Conservation (phyloP, 1,140 invertebrate species). For the Rhagoletis pomonella region DNA sequence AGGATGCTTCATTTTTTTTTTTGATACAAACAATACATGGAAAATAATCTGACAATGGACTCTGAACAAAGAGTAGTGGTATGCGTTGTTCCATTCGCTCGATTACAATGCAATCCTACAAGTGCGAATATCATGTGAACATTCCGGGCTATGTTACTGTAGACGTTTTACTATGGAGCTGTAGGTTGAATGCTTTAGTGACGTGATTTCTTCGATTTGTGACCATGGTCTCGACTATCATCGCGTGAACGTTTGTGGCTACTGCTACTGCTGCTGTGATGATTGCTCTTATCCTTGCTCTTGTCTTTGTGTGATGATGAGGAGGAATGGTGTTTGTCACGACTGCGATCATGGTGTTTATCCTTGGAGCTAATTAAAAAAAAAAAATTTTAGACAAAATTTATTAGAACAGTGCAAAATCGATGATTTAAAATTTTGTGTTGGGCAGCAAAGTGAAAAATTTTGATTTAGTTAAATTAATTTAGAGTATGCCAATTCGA, state of each 20-base stretch:
- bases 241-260: conserved; percentile 82
- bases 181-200: conserved; percentile 58
- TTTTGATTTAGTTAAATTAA: neutral
- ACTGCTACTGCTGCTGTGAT: conserved; percentile 57
- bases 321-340: conserved; percentile 73
- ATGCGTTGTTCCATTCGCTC: neutral
- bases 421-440: neutral
- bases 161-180: neutral
- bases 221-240: conserved; percentile 81
- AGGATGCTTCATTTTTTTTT: neutral
- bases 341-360: conserved; percentile 68
- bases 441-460: conserved; percentile 54
- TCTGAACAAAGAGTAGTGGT: conserved; percentile 19
- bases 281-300: conserved; percentile 65
- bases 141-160: neutral
- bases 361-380: conserved; percentile 66
- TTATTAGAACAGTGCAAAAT: neutral
- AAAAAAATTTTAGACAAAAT: conserved; percentile 26
- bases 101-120: neutral
- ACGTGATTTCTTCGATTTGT: conserved; percentile 82
- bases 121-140: neutral
- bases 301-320: conserved; percentile 64
- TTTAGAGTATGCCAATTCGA: conserved; percentile 17
- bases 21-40: conserved; percentile 27
- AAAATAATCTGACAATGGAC: conserved; percentile 1